Conservation (phyloP, 1,140 invertebrate species). For the Drosophila rhopaloa region DNA sequence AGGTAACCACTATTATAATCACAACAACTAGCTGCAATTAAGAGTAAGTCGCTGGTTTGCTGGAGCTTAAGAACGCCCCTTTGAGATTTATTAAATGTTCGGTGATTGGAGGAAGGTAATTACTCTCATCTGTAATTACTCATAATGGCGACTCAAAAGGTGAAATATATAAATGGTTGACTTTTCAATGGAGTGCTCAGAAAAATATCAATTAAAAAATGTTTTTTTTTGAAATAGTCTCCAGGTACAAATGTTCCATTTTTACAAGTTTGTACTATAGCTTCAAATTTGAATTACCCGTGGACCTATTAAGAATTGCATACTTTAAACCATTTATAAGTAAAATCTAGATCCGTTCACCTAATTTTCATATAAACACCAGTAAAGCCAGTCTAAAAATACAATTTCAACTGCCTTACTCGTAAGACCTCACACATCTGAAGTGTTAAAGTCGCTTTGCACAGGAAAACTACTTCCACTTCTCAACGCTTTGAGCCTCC, state of each 20-base stretch:
- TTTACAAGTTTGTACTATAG: neutral
- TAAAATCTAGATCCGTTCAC: no score
- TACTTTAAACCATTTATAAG: no score
- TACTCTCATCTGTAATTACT: slow-evolving; percentile 28
- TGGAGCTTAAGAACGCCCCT: slow-evolving; percentile 45
- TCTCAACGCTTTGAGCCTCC: neutral
- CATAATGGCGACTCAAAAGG: slow-evolving; percentile 27
- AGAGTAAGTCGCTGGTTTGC: slow-evolving; percentile 32
- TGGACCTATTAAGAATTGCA: no score
- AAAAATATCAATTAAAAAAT: neutral
- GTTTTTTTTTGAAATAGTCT: no score
- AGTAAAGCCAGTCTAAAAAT: neutral
- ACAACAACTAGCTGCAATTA: slow-evolving; percentile 65
- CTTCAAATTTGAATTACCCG: no score
- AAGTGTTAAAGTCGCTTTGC: slow-evolving; percentile 23
- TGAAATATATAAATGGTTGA: slow-evolving; percentile 2
- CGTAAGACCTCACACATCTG: slow-evolving; percentile 24
- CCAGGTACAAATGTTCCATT: neutral
- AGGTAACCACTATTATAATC: slow-evolving; percentile 26
- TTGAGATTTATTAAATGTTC: slow-evolving; percentile 60
- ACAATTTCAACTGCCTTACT: neutral
- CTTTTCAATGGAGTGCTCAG: neutral
- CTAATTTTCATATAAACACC: no score
- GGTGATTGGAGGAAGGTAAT: slow-evolving; percentile 56
- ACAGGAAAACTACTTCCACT: slow-evolving; percentile 16